Evolutionary conservation across 2,888 invertebrate species (phyloP).

Genomic region (Caenorhabditis sp.): DNA sequence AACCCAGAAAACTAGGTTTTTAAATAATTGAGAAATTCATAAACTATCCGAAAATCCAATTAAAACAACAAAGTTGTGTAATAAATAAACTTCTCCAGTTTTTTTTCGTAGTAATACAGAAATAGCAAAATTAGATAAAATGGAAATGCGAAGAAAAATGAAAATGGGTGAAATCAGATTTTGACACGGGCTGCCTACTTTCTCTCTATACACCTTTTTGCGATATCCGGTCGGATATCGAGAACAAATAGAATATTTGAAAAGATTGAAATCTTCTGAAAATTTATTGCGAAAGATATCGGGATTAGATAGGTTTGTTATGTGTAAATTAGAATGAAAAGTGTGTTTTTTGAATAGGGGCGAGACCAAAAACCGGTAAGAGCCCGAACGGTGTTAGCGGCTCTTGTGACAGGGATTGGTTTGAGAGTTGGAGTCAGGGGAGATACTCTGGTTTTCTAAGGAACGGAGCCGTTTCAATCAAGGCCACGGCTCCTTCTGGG

Average conservation of each 20-base stretch:
- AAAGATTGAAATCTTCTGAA: not conserved
- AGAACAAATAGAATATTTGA: not conserved
- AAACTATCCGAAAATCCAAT: not conserved
- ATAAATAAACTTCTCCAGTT: no score
- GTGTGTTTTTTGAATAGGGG: not conserved
- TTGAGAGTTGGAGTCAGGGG: no score
- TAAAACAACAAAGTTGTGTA: not conserved
- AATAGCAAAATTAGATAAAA: not conserved
- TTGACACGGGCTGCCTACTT: not conserved
- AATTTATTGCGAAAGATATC: not conserved
- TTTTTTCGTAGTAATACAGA: not conserved
- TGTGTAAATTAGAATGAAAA: not conserved
- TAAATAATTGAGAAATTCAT: not conserved
- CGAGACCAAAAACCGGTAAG: no score
- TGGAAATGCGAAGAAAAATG: not conserved
- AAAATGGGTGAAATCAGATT: not conserved
- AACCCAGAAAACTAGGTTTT: not conserved
- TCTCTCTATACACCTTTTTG: not conserved
- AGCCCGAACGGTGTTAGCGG: no score
- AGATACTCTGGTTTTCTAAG: no score
- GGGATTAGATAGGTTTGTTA: not conserved
- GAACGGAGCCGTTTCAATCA: no score
- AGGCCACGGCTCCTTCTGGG: no score
- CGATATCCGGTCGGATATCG: constrained; percentile 1
- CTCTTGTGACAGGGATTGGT: no score